These are phyloP conservation scores for Melinaea marsaeus DNA, from an alignment of 2,888 invertebrate species.

Conservation along the genomic window DNA sequence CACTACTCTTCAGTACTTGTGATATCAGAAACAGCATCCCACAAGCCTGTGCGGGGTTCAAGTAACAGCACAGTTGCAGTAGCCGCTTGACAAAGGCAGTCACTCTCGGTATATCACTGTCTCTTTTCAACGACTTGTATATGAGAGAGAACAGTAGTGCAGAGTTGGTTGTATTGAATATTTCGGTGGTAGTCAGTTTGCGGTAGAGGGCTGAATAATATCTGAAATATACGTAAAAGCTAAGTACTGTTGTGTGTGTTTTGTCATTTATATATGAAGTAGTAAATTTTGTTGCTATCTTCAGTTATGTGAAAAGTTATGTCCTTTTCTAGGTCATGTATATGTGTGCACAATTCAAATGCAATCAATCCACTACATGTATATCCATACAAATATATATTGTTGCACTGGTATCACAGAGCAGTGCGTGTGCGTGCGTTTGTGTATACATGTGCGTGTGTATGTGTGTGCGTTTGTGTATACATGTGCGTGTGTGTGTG, in stretches of 20 bases:
- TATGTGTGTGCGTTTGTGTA: no score
- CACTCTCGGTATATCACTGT: conserved; percentile 83
- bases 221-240: conserved; percentile 55
- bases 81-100: conserved; percentile 88
- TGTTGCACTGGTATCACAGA: no score
- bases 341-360: no score
- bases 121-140: conserved; percentile 89
- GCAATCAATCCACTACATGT: no score
- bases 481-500: no score
- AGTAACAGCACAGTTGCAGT: conserved; percentile 80
- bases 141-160: conserved; percentile 91
- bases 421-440: no score
- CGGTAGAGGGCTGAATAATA: conserved; percentile 94
- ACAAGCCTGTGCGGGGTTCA: conserved; percentile 87
- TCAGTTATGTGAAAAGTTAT: no score
- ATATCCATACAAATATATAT: no score
- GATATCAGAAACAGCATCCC: conserved; percentile 89
- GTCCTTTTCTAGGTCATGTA: no score
- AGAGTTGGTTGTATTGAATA: conserved; percentile 81
- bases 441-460: no score
- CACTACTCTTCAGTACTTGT: conserved; percentile 72
- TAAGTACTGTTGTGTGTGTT: background rate
- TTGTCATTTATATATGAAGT: no score
- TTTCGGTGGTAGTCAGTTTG: conserved; percentile 87
- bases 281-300: no score